phyloP scores from a whole-genome alignment of 2,888 invertebrate genomes.

The Sphaeridia pumilis region DNA sequence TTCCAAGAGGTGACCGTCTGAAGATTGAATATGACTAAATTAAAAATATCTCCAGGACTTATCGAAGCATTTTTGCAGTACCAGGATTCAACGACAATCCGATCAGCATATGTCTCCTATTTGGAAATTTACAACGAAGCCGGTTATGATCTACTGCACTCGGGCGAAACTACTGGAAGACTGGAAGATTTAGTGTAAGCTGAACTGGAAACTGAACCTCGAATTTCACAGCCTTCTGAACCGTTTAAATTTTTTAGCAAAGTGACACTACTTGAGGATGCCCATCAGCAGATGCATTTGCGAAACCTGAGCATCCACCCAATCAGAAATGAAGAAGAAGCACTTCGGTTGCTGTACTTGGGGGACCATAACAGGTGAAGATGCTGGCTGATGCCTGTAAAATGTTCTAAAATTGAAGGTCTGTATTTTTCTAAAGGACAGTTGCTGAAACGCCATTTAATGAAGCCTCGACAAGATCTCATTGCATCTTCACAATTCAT shows the following conservation, averaged over 20 bases:
- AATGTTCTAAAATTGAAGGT: neutral
- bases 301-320: slow-evolving; percentile 44
- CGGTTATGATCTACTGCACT: slow-evolving; percentile 46
- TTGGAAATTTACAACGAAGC: slow-evolving; percentile 49
- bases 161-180: slow-evolving; percentile 39
- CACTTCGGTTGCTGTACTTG: slow-evolving; percentile 44
- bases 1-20: slow-evolving; percentile 40
- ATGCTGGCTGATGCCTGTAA: neutral
- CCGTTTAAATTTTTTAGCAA: slow-evolving; percentile 25
- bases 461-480: slow-evolving; percentile 46
- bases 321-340: slow-evolving; percentile 44
- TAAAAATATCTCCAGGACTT: too few relatives aligned
- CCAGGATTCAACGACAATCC: slow-evolving; percentile 14
- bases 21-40: neutral
- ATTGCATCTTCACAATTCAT: slow-evolving; percentile 48
- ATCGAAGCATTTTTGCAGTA: too few relatives aligned
- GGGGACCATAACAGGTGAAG: slow-evolving; percentile 46
- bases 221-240: neutral
- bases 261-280: slow-evolving; percentile 44
- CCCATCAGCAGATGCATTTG: slow-evolving; percentile 42
- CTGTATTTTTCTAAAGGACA: slow-evolving; percentile 38
- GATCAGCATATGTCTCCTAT: slow-evolving; percentile 43
- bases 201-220: neutral
- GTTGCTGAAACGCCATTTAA: slow-evolving; percentile 48
- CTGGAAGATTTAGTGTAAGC: slow-evolving; percentile 46